Evolutionary conservation across 2,113 vertebrate species (phyloP).

Genomic region (Pionites leucogaster): DNA sequence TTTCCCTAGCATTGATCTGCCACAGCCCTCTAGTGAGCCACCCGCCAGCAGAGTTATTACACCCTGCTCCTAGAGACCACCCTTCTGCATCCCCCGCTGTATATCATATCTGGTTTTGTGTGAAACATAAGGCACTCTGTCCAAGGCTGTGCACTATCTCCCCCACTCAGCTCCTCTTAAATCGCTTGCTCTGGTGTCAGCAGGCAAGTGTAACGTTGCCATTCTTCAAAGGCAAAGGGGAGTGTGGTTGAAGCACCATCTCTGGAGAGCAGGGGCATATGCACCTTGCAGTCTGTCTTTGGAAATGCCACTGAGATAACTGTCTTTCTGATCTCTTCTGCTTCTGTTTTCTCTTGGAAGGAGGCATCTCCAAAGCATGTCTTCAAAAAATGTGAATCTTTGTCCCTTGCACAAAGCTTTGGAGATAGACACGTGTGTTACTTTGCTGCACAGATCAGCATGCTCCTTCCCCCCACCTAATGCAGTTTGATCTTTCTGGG

Average conservation of each 20-base stretch:
- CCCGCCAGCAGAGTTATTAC: not conserved
- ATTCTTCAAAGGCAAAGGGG: not conserved
- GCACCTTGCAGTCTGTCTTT: not conserved
- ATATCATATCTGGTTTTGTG: not conserved
- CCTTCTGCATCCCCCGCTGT: not conserved
- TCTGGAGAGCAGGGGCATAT: not conserved
- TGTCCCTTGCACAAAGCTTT: not conserved
- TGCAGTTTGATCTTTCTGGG: not conserved
- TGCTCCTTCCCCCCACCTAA: not conserved
- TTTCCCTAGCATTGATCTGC: not conserved
- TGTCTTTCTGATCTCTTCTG: not conserved
- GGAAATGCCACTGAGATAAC: constrained; percentile 43
- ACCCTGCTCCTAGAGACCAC: not conserved
- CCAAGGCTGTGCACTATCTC: not conserved
- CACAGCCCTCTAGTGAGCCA: not conserved
- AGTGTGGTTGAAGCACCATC: not conserved
- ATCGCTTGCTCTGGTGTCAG: not conserved
- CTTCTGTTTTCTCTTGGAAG: not conserved
- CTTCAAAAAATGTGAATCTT: not conserved
- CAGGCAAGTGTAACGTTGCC: not conserved
- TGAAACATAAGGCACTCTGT: not conserved
- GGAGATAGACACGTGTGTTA: not conserved
- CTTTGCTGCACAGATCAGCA: not conserved
- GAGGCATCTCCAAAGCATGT: not conserved
- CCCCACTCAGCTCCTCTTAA: not conserved